These are phyloP conservation scores for Rhodophaea formosa DNA, from an alignment of 2,888 invertebrate genomes.

Conservation along the genomic window DNA sequence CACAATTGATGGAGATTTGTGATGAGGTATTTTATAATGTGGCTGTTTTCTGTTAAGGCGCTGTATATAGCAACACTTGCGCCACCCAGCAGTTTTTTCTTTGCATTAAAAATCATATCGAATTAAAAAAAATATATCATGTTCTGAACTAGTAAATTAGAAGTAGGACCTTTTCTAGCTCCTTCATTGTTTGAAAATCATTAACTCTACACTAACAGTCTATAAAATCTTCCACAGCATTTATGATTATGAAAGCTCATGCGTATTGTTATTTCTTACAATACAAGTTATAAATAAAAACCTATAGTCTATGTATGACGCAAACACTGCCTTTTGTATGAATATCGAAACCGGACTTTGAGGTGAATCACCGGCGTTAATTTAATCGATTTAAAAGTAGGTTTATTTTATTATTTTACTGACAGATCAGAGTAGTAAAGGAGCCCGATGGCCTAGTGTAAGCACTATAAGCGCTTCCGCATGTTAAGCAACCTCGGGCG, in stretches of 20 bases:
- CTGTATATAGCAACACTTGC: too few species aligned
- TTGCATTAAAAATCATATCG: too few species aligned
- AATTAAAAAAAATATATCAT: too few species aligned
- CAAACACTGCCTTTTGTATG: background rate
- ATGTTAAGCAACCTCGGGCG: too few species aligned
- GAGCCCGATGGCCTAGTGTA: too few species aligned
- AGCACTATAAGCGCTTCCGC: too few species aligned
- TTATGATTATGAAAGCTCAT: background rate
- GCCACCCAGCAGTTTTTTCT: too few species aligned
- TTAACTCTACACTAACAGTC: background rate
- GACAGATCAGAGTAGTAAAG: too few species aligned
- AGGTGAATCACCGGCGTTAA: slow-evolving; percentile 3
- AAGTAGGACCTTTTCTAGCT: background rate
- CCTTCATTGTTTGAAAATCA: background rate
- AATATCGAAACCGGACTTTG: background rate
- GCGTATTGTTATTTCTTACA: background rate
- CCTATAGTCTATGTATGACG: background rate
- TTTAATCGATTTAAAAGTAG: background rate
- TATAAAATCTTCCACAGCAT: background rate
- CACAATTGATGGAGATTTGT: background rate
- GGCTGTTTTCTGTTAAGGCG: too few species aligned
- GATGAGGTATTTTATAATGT: too few species aligned
- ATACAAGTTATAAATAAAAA: background rate
- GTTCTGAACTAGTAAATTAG: too few species aligned
- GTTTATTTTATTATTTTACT: background rate